Evolutionary conservation across 2,113 vertebrate genomes (phyloP).

Genomic region (Bostrychus sinensis): DNA sequence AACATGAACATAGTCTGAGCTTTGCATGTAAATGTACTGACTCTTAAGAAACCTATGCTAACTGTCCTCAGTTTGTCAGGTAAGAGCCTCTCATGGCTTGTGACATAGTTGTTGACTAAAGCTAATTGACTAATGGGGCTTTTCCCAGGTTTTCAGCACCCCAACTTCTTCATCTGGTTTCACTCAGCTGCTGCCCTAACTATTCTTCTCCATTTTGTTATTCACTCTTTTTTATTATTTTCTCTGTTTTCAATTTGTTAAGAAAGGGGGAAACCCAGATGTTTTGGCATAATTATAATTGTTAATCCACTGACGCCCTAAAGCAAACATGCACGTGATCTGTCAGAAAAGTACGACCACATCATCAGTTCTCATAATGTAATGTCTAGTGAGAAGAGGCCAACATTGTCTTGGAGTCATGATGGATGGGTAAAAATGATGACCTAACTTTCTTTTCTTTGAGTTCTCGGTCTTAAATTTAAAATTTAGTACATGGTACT

Average conservation of each 20-base stretch:
- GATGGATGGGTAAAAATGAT: constrained; percentile 2
- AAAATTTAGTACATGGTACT: neutral
- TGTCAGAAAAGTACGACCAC: constrained; percentile 18
- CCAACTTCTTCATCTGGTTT: constrained; percentile 55
- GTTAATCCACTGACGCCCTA: constrained; percentile 12
- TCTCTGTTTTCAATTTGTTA: constrained; percentile 8
- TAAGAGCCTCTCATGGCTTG: constrained; percentile 41
- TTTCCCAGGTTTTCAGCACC: constrained; percentile 60
- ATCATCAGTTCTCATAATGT: constrained; percentile 1
- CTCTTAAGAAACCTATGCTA: neutral
- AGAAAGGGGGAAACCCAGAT: constrained; percentile 29
- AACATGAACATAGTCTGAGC: too few relatives aligned
- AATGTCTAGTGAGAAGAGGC: constrained; percentile 3
- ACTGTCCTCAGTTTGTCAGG: constrained; percentile 28
- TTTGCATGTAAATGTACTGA: too few relatives aligned
- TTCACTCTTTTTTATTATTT: constrained; percentile 8
- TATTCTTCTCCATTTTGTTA: constrained; percentile 8
- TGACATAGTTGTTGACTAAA: constrained; percentile 42
- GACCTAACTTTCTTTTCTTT: constrained; percentile 3
- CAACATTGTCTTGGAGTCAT: neutral
- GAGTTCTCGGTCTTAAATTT: neutral
- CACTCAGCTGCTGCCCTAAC: constrained; percentile 36
- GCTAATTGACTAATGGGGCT: constrained; percentile 60
- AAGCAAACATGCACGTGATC: constrained; percentile 1
- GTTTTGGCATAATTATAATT: constrained; percentile 12